Conservation (phyloP, 2,888 invertebrate species). For the Dinocampus coccinellae region DNA sequence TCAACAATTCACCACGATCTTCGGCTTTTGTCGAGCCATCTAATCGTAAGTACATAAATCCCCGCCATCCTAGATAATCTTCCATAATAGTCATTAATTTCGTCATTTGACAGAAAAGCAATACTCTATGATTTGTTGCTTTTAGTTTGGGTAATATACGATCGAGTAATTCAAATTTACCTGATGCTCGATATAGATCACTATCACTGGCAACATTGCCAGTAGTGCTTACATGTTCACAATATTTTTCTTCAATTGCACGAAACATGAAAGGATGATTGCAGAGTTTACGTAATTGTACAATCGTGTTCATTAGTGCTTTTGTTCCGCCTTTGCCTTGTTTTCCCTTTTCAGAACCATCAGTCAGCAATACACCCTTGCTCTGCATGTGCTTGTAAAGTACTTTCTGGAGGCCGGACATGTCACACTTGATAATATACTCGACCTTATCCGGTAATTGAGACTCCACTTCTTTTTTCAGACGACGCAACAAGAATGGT, state of each 20-base stretch:
- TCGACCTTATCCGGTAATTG: slow-evolving; percentile 99
- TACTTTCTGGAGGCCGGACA: slow-evolving; percentile 96
- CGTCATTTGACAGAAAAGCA: slow-evolving; percentile 99
- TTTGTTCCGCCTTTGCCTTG: slow-evolving; percentile 95
- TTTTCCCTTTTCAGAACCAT: slow-evolving; percentile 96
- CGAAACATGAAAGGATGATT: slow-evolving; percentile 99
- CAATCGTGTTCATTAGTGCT: slow-evolving; percentile 99
- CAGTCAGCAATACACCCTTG: slow-evolving; percentile 94
- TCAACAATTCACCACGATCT: slow-evolving; percentile 93
- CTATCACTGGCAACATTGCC: slow-evolving; percentile 86
- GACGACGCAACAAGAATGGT: slow-evolving; percentile 94
- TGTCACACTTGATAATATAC: slow-evolving; percentile 99
- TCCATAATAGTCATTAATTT: slow-evolving; percentile 99
- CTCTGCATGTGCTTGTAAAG: slow-evolving; percentile 98
- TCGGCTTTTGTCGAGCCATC: slow-evolving; percentile 99
- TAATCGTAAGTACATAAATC: slow-evolving; percentile 90
- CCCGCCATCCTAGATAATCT: slow-evolving; percentile 94
- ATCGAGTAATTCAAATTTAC: slow-evolving; percentile 98
- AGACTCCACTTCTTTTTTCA: slow-evolving; percentile 99
- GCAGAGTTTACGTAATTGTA: slow-evolving; percentile 97
- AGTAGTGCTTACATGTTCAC: slow-evolving; percentile 85
- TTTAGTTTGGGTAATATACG: slow-evolving; percentile 97
- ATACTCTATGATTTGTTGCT: slow-evolving; percentile 89
- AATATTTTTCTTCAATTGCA: slow-evolving; percentile 97
- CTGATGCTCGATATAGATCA: slow-evolving; percentile 93